Base-by-base conservation (phyloP, 2,888 invertebrate species). In the Liodrosophila aerea region DNA sequence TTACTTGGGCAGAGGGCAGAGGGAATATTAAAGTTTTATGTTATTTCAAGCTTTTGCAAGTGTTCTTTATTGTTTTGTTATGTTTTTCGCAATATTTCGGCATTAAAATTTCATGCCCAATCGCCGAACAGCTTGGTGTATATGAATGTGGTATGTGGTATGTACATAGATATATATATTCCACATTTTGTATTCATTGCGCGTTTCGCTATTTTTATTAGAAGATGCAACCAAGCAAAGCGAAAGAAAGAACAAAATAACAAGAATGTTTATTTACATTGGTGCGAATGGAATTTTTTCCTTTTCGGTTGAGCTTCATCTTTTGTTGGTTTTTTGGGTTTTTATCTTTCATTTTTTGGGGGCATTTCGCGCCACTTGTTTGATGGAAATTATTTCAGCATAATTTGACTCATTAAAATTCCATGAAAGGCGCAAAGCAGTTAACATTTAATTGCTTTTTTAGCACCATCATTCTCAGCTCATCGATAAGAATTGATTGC, bases 361-460 rank as follows among this genome's bases (percentile, higher is more conserved):
- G 2, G 22, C 22, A 22, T 22, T 49, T 45, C 30, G 22, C 49
- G 40, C 44, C 60, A 45, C 53, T 58, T 59, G 36, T 57, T 64
- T 56, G 45, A 50, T 64, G 70, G 31, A 67, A 60, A 61, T 69
- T 61, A 60, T 69, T 69, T 60, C 36, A 44, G 60, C 76, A 66
- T 72, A 73, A 80, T 75, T 72, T 81, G 58, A 9, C 76, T 78
- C 74, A 78, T 78, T 78, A 77, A 78, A 81, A 81, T 78, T 78
- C 78, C 78, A 76, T 59, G 68, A 73, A 59, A 63, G 62, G 34
- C 50, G 64, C 59, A 11, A 31, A 29, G 34, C 51, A 49, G 50
- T 30, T 54, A 45, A 37, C 30, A 58, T 64, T 66, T 78, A 74
- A 78, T 74, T 76, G 76, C 62, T 58, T 76, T 76, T 63, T 63